Evolutionary conservation across 2,113 vertebrate species (phyloP), one percentile per base, ranked within the genome.

Genomic region (Gadus chalcogrammus): DNA sequence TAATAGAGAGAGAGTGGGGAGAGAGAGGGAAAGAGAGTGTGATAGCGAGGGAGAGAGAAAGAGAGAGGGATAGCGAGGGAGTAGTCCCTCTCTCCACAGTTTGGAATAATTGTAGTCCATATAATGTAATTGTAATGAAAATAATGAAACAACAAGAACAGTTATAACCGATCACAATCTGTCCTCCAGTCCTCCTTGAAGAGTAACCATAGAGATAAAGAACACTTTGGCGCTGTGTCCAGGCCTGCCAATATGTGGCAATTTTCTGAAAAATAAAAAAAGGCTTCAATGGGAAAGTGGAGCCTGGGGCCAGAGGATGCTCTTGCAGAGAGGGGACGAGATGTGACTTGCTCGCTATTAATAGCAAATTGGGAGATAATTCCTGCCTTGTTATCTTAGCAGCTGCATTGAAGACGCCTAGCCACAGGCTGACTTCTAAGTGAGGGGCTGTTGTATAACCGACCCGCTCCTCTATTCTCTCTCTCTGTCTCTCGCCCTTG

Each of bases 361-460:
- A 93, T 92, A 92, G 88, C 72, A 73, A 82, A 82, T 81, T 86
- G 82, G 86, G 79, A 89, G 88, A 89, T 91, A 88, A 91, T 91
- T 91, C 83, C 79, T 89, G 79, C 79, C 87, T 88, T 84, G 87
- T 90, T 90, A 89, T 91, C 85, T 83, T 79, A 77, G 80, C 78
- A 83, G 79, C 70, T 66, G 64, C 65, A 74, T 73, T 82, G 75
- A 78, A 84, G 77, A 82, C 78, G 82, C 79, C 72, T 82, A 17
- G 82, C 83, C 84, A 77, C 75, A 58, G 74, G 81, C 84, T 72
- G 24, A 52, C 72, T 74, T 73, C 66, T 81, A 68, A 66, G 66
- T 72, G 74, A 70, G 79, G 42, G 42, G 73, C 80, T 56, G 74
- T 83, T 88, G 83, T 84, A 78, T 84, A 90, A 90, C 81, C 77